Conservation (phyloP, 1,140 invertebrate species). For the Stegodyphus mimosarum region DNA sequence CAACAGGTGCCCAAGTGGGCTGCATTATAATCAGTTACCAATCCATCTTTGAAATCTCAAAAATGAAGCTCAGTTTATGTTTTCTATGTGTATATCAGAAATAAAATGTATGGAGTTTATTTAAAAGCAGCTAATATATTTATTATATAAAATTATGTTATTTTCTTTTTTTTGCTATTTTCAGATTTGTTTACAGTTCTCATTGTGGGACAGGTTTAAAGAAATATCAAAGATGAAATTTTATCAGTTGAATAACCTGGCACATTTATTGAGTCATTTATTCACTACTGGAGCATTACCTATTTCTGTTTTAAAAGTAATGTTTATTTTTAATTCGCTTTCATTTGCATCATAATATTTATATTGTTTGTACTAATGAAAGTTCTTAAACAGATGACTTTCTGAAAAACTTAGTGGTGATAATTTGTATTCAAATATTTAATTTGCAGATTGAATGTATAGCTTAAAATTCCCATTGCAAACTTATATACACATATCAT, state of each 20-base stretch:
- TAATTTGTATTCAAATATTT: too few relatives aligned
- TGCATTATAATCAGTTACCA: too few relatives aligned
- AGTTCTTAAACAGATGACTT: neutral
- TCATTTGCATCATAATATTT: neutral
- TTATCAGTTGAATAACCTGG: constrained; percentile 79
- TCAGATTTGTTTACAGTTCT: constrained; percentile 87
- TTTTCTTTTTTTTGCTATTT: constrained; percentile 66
- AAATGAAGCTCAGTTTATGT: too few relatives aligned
- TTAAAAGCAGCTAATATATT: too few relatives aligned
- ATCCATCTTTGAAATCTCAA: too few relatives aligned
- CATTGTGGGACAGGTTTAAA: constrained; percentile 93
- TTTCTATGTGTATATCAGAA: too few relatives aligned
- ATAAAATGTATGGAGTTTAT: too few relatives aligned
- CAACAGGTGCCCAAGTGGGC: too few relatives aligned
- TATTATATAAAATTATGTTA: constrained; percentile 4
- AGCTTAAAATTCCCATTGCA: too few relatives aligned
- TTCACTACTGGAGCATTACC: constrained; percentile 82
- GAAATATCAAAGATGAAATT: constrained; percentile 76
- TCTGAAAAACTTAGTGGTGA: too few relatives aligned
- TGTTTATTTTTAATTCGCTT: neutral
- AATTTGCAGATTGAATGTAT: too few relatives aligned
- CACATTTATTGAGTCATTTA: constrained; percentile 82
- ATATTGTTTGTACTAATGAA: neutral
- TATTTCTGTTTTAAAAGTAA: constrained; percentile 88
- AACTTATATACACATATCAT: too few relatives aligned